Conservation (phyloP, 2,888 invertebrate genomes). For the Monopis laevigella region DNA sequence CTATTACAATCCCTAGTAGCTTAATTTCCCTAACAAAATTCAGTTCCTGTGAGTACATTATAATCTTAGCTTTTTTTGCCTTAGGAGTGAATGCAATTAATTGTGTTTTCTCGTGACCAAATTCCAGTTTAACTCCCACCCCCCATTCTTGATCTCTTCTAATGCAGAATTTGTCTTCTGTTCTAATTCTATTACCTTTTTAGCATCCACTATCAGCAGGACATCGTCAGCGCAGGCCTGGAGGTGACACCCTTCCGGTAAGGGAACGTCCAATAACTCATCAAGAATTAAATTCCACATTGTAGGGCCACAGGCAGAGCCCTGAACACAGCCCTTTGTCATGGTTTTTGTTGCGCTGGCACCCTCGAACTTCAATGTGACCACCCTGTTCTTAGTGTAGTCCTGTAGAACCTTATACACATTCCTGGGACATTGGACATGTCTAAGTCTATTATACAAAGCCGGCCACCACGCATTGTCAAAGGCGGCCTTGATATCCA, state of each 20-base stretch:
- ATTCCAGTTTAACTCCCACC: too few species aligned
- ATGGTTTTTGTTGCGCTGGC: slow-evolving; percentile 12
- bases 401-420: slow-evolving; percentile 17
- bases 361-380: slow-evolving; percentile 16
- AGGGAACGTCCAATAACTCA: slow-evolving; percentile 14
- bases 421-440: slow-evolving; percentile 19
- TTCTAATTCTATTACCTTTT: too few species aligned
- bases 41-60: too few species aligned
- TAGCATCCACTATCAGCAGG: background rate
- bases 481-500: slow-evolving; percentile 14
- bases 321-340: slow-evolving; percentile 23
- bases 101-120: too few species aligned
- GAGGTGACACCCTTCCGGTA: background rate
- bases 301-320: slow-evolving; percentile 20
- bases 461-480: slow-evolving; percentile 16
- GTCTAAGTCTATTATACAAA: slow-evolving; percentile 16
- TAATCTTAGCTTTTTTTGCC: too few species aligned
- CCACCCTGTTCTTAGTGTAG: slow-evolving; percentile 17
- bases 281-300: slow-evolving; percentile 24
- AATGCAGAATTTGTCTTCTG: too few species aligned
- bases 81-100: too few species aligned
- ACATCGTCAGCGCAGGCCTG: slow-evolving; percentile 12
- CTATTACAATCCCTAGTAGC: too few species aligned
- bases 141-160: too few species aligned
- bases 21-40: too few species aligned